Percentiles rank a stretch among this genome's conserved stretches.
These are phyloP conservation scores for Xestia rhomboidea DNA, from an alignment of 2,888 invertebrate species.

Conservation along the genomic window DNA sequence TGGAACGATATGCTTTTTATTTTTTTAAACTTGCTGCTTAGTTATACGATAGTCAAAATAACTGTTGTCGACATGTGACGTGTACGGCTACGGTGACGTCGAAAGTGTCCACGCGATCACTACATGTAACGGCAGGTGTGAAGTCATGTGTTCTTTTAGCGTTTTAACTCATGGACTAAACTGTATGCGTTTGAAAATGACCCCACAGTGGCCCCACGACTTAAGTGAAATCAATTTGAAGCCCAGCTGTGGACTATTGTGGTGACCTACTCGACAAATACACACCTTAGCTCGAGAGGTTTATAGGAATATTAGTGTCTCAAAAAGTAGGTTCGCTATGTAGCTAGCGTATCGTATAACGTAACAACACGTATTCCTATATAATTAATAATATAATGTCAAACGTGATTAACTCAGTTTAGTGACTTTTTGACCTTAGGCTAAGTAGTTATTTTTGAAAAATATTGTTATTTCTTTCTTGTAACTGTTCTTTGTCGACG, in stretches of 20 bases:
- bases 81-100: conserved; percentile 50
- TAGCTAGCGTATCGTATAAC: not conserved
- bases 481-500: conserved; percentile 51
- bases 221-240: not conserved
- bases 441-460: conserved; percentile 64
- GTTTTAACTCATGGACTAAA: conserved; percentile 20
- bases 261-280: conserved; percentile 3
- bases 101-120: conserved; percentile 39
- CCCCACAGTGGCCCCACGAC: not conserved
- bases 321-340: not conserved
- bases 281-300: conserved; percentile 5
- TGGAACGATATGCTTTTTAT: not conserved
- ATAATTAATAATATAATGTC: conserved; percentile 39
- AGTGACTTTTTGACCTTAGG: conserved; percentile 60
- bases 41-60: not conserved
- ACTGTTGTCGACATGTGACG: conserved; percentile 43
- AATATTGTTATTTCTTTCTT: conserved; percentile 56
- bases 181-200: conserved; percentile 15
- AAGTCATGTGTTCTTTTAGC: conserved; percentile 54
- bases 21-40: not conserved
- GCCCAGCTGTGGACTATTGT: conserved; percentile 3
- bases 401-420: conserved; percentile 59
- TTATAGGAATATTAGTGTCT: conserved; percentile 19
- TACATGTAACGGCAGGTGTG: conserved; percentile 59
- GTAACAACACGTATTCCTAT: conserved; percentile 14